Evolutionary conservation across 2,113 vertebrate genomes (phyloP).

Genomic region (Trogon melanurus): DNA sequence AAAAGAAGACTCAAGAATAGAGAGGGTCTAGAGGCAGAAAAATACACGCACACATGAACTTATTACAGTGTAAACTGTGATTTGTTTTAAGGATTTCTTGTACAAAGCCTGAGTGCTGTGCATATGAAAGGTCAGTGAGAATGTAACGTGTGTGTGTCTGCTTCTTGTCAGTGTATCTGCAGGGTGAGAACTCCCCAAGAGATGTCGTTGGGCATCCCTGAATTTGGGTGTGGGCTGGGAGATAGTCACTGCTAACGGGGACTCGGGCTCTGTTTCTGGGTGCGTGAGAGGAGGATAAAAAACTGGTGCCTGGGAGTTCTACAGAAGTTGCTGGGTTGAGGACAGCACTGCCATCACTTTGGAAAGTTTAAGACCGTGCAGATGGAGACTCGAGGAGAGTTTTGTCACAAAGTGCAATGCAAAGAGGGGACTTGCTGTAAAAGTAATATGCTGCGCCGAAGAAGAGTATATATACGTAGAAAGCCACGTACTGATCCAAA

Average conservation of each 20-base stretch:
- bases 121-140: not conserved
- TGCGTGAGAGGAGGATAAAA: not conserved
- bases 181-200: not conserved
- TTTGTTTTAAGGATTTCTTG: not conserved
- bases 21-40: not conserved
- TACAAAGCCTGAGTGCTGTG: not conserved
- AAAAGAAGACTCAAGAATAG: not conserved
- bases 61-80: not conserved
- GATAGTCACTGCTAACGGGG: not conserved
- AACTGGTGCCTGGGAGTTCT: not conserved
- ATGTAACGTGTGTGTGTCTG: not conserved
- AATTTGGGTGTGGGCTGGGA: not conserved
- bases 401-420: not conserved
- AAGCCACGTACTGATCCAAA: not conserved
- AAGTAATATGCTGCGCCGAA: not conserved
- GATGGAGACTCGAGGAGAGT: not conserved
- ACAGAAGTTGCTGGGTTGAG: not conserved
- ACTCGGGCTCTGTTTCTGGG: not conserved
- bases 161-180: not conserved
- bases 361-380: not conserved
- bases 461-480: not conserved
- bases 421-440: not conserved
- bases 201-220: not conserved
- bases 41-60: fast-evolving
- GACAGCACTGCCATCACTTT: not conserved